Percentiles rank a stretch among this genome's conserved stretches.
phyloP scores from a whole-genome alignment of 2,888 invertebrate genomes.

The Steinernema hermaphroditum region DNA sequence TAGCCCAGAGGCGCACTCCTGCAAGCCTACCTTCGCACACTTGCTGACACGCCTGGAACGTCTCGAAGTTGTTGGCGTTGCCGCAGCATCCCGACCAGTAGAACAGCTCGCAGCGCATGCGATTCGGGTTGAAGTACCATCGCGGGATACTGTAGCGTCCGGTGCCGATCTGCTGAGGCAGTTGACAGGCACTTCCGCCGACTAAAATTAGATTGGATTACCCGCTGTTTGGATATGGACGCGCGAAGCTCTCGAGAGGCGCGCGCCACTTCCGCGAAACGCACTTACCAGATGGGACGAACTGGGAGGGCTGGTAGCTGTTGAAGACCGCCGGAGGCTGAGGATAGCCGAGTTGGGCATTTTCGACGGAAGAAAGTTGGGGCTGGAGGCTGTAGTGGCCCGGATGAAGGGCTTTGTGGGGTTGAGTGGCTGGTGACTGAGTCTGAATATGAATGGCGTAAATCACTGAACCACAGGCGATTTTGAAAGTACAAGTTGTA shows the following conservation, averaged over 20 bases:
- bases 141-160: conserved; percentile 67
- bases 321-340: background rate
- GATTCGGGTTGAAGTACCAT: conserved; percentile 65
- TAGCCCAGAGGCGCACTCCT: background rate
- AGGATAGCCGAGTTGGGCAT: background rate
- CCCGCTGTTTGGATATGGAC: background rate
- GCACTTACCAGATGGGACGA: background rate
- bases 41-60: conserved; percentile 63
- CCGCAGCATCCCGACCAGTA: conserved; percentile 67
- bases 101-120: conserved; percentile 65
- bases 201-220: conserved; percentile 3
- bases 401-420: background rate
- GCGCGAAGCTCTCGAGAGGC: conserved; percentile 16
- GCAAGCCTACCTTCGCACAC: conserved; percentile 62
- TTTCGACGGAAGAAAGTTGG: background rate
- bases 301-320: conserved; percentile 1
- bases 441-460: background rate
- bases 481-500: too few relatives aligned
- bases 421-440: background rate
- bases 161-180: conserved; percentile 66
- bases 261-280: conserved; percentile 17
- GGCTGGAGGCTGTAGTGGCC: conserved; percentile 9
- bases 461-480: too few relatives aligned
- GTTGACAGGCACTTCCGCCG: conserved; percentile 44
- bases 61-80: conserved; percentile 66